phyloP scores from a whole-genome alignment of 1,140 invertebrate genomes.

The Trigoniulus corallinus region DNA sequence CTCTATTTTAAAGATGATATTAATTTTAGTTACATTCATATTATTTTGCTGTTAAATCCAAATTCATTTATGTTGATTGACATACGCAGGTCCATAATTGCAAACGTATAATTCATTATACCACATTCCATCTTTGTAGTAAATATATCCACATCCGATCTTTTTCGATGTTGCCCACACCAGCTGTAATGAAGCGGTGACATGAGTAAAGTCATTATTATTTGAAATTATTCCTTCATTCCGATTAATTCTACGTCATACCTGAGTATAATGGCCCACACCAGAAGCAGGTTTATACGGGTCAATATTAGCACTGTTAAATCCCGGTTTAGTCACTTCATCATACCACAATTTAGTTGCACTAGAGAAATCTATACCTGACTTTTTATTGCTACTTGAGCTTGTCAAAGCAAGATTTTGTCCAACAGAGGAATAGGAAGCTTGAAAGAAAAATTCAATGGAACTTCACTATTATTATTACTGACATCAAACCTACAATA shows the following conservation, averaged over 20 bases:
- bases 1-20: neutral
- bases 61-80: neutral
- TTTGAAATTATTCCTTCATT: neutral
- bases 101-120: constrained; percentile 70
- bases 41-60: neutral
- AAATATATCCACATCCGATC: constrained; percentile 63
- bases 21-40: neutral
- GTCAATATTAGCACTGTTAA: neutral
- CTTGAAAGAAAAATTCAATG: neutral
- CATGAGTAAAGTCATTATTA: neutral
- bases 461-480: neutral
- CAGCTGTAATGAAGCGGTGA: constrained; percentile 30
- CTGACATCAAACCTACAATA: neutral
- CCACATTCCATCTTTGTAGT: constrained; percentile 37
- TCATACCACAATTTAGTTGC: neutral
- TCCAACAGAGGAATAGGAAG: neutral
- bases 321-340: neutral
- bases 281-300: neutral
- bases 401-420: neutral
- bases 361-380: neutral
- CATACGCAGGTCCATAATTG: constrained; percentile 66
- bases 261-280: constrained; percentile 7
- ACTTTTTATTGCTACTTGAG: neutral
- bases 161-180: constrained; percentile 59
- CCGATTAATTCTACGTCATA: too few species aligned